These are phyloP conservation scores for Mnemiopsis leidyi DNA, from an alignment of 37 sponge, comb jelly and placozoan species.

Conservation along the genomic window DNA sequence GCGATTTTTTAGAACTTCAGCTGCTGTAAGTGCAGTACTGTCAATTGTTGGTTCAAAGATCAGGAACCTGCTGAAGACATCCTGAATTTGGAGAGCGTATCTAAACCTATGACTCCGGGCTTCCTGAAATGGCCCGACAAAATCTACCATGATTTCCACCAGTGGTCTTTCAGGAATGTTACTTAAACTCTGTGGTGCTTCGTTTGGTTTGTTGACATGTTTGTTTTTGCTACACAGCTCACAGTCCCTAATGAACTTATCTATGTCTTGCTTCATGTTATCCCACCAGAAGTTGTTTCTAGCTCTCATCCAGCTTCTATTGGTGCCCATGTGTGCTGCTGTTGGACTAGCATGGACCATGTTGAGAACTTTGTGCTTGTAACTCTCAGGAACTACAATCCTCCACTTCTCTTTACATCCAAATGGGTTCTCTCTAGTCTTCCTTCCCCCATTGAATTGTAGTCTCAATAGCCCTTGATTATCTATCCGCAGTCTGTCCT, in stretches of 20 bases:
- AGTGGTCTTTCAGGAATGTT: not conserved
- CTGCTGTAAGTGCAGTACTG: not conserved
- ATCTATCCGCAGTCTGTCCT: not conserved
- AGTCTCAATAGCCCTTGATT: not conserved
- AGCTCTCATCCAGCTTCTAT: not conserved
- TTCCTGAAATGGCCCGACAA: not conserved
- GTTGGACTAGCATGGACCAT: not conserved
- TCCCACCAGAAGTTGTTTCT: constrained; percentile 28
- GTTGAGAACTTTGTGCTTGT: not conserved
- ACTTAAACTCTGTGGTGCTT: not conserved
- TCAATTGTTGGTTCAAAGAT: not conserved
- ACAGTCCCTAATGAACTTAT: not conserved
- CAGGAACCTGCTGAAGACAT: constrained; percentile 19
- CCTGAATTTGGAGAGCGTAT: not conserved
- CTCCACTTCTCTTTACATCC: not conserved
- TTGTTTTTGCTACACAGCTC: not conserved
- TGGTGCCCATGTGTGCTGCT: constrained; percentile 16
- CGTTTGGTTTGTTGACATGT: not conserved
- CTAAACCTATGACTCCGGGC: not conserved
- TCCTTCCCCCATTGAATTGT: constrained; percentile 8
- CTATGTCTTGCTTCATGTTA: not conserved
- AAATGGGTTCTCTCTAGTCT: not conserved
- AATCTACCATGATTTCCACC: not conserved
- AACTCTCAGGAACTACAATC: not conserved
- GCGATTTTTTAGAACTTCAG: not conserved